Conservation (phyloP, 2,888 invertebrate genomes). For the Hoplodrina blanda region DNA sequence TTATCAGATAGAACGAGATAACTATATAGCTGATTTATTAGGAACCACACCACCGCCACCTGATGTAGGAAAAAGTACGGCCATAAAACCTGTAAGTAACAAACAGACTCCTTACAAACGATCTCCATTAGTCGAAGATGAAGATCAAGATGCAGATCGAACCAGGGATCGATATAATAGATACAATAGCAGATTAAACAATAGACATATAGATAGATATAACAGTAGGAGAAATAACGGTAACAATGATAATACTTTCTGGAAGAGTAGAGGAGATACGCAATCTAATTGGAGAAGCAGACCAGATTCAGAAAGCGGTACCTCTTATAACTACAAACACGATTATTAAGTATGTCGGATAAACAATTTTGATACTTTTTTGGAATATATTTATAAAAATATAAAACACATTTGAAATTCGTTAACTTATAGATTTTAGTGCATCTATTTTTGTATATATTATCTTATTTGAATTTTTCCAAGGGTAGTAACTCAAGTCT, state of each 20-base stretch:
- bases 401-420: background rate
- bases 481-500: background rate
- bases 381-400: background rate
- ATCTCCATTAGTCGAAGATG: constrained; percentile 63
- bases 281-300: constrained; percentile 44
- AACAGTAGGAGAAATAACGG: constrained; percentile 9
- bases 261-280: constrained; percentile 32
- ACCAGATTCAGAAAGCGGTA: constrained; percentile 53
- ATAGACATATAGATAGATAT: constrained; percentile 15
- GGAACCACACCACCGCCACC: constrained; percentile 69
- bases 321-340: constrained; percentile 71
- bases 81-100: constrained; percentile 66
- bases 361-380: constrained; percentile 10
- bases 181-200: constrained; percentile 31
- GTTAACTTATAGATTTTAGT: background rate
- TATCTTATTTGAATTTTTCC: background rate
- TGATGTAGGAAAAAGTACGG: constrained; percentile 68
- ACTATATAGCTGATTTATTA: constrained; percentile 87
- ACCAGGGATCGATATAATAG: constrained; percentile 49
- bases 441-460: constrained; percentile 3
- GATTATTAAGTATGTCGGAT: constrained; percentile 69
- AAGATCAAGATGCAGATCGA: constrained; percentile 30
- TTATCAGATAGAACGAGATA: constrained; percentile 92
- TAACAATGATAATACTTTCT: constrained; percentile 3
- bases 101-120: constrained; percentile 29